Evolutionary conservation across 1,140 invertebrate species (phyloP), one percentile per base, ranked within the genome.

Genomic region (Portunus trituberculatus): DNA sequence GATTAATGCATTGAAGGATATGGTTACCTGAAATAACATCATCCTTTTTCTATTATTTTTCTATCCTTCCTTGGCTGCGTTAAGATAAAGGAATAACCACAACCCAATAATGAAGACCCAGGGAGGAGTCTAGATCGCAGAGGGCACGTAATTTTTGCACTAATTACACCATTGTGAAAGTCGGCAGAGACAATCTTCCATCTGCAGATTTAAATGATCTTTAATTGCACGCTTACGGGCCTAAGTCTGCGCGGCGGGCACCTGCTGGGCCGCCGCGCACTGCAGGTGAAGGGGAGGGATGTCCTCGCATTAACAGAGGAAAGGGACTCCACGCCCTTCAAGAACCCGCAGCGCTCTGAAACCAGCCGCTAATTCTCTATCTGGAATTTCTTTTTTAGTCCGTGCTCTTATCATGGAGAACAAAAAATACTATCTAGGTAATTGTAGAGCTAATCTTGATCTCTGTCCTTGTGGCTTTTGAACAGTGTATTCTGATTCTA

Each of bases 151-250:
- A 25, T 25, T 76, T 76, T 76, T 76, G 52, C 67, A n/a, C 67
- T 76, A 76, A 76, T 76, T 76, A 76, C 67, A n/a, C 67, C 67
- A 76, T 76, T 76, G 67, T 76, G 67, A 25, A 20, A 20, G 67
- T 76, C 67, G 20, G 67, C 67, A 76, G 67, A 76, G 67, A 76
- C 67, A 76, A 76, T 76, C 20, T 76, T 76, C 20, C 20, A 76
- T 76, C 67, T 76, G 67, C 67, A 76, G 67, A n/a, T n/a, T 76
- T 25, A 25, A 76, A 76, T 76, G 67, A 76, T n/a, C 67, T 76
- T 76, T 76, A 76, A 76, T 76, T 76, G 25, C 20, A 20, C 67
- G 67, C 67, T 76, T 76, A 76, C 67, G 67, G 67, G 52, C 52
- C 52, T 59, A 20, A 76, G 67, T 76, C 20, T 76, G 6, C 67